Conservation (phyloP, 2,888 invertebrate genomes). For the Eulithis prunata region DNA sequence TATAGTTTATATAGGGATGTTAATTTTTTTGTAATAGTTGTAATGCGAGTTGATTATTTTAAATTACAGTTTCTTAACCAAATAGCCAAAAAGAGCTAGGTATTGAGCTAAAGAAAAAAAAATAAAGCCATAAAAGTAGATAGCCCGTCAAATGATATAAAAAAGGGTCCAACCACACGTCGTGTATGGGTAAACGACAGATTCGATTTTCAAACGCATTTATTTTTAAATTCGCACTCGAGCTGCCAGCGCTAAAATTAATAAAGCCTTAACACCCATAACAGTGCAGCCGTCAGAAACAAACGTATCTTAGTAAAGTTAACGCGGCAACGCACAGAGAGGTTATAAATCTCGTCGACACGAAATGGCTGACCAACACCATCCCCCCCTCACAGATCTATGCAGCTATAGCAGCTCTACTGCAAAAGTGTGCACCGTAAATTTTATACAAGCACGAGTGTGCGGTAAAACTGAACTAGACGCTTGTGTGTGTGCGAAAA, state of each 20-base stretch:
- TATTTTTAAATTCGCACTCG: constrained; percentile 36
- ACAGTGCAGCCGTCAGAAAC: constrained; percentile 58
- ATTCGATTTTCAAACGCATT: constrained; percentile 42
- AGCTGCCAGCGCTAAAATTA: constrained; percentile 42
- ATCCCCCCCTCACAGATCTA: constrained; percentile 70
- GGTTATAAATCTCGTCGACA: constrained; percentile 83
- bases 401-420: constrained; percentile 64
- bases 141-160: too few relatives aligned
- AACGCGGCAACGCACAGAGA: constrained; percentile 71
- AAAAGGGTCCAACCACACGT: too few relatives aligned
- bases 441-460: constrained; percentile 80
- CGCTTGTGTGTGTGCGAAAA: constrained; percentile 74
- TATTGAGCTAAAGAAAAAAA: too few relatives aligned
- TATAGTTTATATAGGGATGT: too few relatives aligned
- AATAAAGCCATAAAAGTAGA: too few relatives aligned
- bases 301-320: constrained; percentile 75
- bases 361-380: constrained; percentile 81
- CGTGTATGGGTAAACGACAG: constrained; percentile 10
- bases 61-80: too few relatives aligned
- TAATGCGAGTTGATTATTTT: too few relatives aligned
- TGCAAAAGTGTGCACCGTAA: constrained; percentile 84
- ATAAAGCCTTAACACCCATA: constrained; percentile 44
- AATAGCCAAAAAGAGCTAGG: too few relatives aligned
- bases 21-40: too few relatives aligned
- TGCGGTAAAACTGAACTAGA: constrained; percentile 77